A percentile compares a stretch with the other conserved stretches of the same genome.
These are phyloP conservation scores for Artemisiospiza belli DNA, from an alignment of 2,113 vertebrate species.

Conservation along the genomic window DNA sequence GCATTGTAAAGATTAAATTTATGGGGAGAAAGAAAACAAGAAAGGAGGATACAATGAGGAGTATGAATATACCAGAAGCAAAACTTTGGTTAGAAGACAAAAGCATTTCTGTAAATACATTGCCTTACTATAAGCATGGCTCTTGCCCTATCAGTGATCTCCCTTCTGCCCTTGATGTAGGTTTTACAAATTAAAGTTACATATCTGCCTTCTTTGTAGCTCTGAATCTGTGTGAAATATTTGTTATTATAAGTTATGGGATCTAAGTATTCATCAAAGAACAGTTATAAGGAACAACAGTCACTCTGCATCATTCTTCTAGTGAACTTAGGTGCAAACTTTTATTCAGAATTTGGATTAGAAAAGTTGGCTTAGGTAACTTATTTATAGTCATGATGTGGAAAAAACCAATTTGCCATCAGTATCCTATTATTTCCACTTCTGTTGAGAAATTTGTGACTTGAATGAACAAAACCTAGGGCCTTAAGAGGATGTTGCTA, in stretches of 20 bases:
- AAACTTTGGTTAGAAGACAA: background rate
- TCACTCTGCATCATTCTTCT: slow-evolving; percentile 23
- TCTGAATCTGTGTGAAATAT: background rate
- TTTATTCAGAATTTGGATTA: slow-evolving; percentile 38
- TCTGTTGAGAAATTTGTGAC: slow-evolving; percentile 51
- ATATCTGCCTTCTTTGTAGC: background rate
- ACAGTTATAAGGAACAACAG: slow-evolving; percentile 21
- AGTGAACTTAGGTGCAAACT: slow-evolving; percentile 27
- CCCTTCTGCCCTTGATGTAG: background rate
- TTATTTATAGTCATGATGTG: slow-evolving; percentile 47
- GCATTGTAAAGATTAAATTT: background rate
- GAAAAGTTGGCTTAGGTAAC: slow-evolving; percentile 52
- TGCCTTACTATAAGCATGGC: background rate
- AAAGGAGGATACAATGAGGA: background rate
- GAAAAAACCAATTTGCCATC: slow-evolving; percentile 41
- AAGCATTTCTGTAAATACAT: background rate
- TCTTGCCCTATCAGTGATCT: background rate
- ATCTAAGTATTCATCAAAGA: slow-evolving; percentile 34
- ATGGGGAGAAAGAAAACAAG: background rate
- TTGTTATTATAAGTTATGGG: background rate
- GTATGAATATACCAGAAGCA: background rate
- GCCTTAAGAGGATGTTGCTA: background rate
- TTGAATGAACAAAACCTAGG: slow-evolving; percentile 55
- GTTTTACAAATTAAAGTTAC: background rate
- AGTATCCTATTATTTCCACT: slow-evolving; percentile 51